Conservation (phyloP, 2,888 invertebrate species). For the Blastobasis lacticolella region DNA sequence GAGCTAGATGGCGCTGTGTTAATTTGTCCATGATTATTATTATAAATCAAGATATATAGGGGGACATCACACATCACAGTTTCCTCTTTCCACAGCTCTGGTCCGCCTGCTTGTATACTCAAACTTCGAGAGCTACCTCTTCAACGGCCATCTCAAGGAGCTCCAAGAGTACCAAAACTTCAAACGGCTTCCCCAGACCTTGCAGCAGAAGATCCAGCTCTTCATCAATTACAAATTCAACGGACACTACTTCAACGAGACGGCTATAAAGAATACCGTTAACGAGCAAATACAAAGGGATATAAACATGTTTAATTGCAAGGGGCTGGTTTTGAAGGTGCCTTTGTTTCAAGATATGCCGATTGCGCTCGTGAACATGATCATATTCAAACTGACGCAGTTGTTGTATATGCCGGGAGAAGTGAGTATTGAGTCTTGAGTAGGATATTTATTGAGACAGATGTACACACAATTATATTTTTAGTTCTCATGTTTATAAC, state of each 20-base stretch:
- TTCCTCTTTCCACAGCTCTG: constrained; percentile 9
- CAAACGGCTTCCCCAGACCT: constrained; percentile 30
- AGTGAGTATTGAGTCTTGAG: constrained; percentile 19
- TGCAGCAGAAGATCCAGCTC: constrained; percentile 36
- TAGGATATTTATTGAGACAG: too few relatives aligned
- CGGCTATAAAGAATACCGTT: constrained; percentile 36
- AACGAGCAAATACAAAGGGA: constrained; percentile 66
- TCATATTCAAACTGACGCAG: constrained; percentile 64
- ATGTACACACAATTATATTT: too few relatives aligned
- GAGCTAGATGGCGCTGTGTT: too few relatives aligned
- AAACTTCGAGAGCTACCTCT: constrained; percentile 30
- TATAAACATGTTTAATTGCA: constrained; percentile 71
- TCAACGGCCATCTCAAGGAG: constrained; percentile 33
- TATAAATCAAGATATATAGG: too few relatives aligned
- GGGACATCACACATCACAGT: not conserved
- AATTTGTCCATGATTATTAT: too few relatives aligned
- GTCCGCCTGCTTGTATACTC: constrained; percentile 35
- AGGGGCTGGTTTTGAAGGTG: constrained; percentile 67
- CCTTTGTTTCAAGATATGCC: constrained; percentile 71
- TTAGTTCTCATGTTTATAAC: too few relatives aligned
- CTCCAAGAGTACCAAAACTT: constrained; percentile 36
- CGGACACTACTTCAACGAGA: constrained; percentile 42
- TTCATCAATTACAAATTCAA: constrained; percentile 46
- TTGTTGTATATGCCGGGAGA: constrained; percentile 75
- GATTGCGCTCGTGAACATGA: constrained; percentile 54